Conservation (phyloP, 2,113 vertebrate genomes). For the Entelurus aequoreus region DNA sequence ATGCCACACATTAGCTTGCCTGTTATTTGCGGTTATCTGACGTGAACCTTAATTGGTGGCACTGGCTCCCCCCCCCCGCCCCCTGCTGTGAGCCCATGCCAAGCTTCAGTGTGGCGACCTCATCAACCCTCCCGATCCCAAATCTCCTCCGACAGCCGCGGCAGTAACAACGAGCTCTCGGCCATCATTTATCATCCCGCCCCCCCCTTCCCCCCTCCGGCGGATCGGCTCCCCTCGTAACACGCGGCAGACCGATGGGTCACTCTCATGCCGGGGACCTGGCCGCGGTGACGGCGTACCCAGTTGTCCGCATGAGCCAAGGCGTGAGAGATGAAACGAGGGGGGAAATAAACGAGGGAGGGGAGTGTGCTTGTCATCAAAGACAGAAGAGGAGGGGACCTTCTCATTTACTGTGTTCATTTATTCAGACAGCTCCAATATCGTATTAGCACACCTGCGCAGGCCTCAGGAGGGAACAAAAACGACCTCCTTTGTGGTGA, state of each 20-base stretch:
- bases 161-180: slow-evolving; percentile 55
- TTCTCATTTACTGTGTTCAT: slow-evolving; percentile 43
- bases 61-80: slow-evolving; percentile 43
- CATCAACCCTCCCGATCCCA: slow-evolving; percentile 56
- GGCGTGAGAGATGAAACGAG: slow-evolving; percentile 41
- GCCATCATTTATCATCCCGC: slow-evolving; percentile 73
- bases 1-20: slow-evolving; percentile 40
- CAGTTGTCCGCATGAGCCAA: slow-evolving; percentile 56
- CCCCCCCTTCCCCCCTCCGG: slow-evolving; percentile 20
- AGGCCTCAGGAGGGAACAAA: slow-evolving; percentile 64
- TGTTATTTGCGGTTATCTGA: slow-evolving; percentile 59
- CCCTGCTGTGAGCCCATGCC: slow-evolving; percentile 52
- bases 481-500: slow-evolving; percentile 53
- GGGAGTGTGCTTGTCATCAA: slow-evolving; percentile 49
- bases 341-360: slow-evolving; percentile 2
- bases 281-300: slow-evolving; percentile 52
- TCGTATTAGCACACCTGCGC: slow-evolving; percentile 70
- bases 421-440: slow-evolving; percentile 47
- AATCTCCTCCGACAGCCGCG: slow-evolving; percentile 69
- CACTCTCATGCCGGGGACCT: slow-evolving; percentile 63
- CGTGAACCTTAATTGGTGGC: slow-evolving; percentile 68
- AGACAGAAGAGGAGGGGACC: slow-evolving; percentile 23
- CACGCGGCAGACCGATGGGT: slow-evolving; percentile 63
- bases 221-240: slow-evolving; percentile 59
- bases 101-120: slow-evolving; percentile 46